Evolutionary conservation across 1,140 invertebrate genomes (phyloP).

Genomic region (Phthorimaea operculella): DNA sequence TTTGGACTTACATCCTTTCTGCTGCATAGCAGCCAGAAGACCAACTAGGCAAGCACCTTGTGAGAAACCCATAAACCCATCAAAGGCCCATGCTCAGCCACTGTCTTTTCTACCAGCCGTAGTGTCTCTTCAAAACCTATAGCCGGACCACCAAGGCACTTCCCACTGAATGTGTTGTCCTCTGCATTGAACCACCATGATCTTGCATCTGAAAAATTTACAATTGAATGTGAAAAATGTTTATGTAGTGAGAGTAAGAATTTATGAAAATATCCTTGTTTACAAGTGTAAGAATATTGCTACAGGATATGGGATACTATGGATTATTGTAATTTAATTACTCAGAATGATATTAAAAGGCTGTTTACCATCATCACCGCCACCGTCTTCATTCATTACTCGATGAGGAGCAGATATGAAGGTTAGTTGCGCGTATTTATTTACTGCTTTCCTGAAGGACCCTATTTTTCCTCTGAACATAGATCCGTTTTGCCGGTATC

Average conservation of each 20-base stretch:
- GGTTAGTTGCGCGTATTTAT: slow-evolving; percentile 77
- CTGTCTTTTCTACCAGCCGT: slow-evolving; percentile 73
- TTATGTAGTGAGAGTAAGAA: too few species aligned
- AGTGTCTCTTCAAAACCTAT: slow-evolving; percentile 87
- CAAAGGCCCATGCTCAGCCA: slow-evolving; percentile 81
- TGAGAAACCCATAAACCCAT: slow-evolving; percentile 90
- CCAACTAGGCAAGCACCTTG: slow-evolving; percentile 86
- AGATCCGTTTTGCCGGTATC: slow-evolving; percentile 82
- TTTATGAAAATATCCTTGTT: too few species aligned
- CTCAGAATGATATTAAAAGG: too few species aligned
- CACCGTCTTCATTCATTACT: slow-evolving; percentile 70
- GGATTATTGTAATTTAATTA: too few species aligned
- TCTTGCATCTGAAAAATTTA: slow-evolving; percentile 48
- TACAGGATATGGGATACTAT: too few species aligned
- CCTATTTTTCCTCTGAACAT: slow-evolving; percentile 82
- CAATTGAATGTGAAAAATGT: too few species aligned
- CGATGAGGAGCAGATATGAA: slow-evolving; percentile 82
- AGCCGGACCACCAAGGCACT: slow-evolving; percentile 77
- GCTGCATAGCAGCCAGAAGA: slow-evolving; percentile 81
- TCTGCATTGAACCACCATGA: slow-evolving; percentile 94
- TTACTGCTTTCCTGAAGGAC: slow-evolving; percentile 80
- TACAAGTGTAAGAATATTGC: too few species aligned
- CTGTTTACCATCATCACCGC: slow-evolving; percentile 55
- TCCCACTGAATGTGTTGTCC: slow-evolving; percentile 82
- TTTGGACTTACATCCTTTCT: slow-evolving; percentile 72